phyloP scores from a whole-genome alignment of 2,113 vertebrate genomes.

The Gnathonemus longibarbis region DNA sequence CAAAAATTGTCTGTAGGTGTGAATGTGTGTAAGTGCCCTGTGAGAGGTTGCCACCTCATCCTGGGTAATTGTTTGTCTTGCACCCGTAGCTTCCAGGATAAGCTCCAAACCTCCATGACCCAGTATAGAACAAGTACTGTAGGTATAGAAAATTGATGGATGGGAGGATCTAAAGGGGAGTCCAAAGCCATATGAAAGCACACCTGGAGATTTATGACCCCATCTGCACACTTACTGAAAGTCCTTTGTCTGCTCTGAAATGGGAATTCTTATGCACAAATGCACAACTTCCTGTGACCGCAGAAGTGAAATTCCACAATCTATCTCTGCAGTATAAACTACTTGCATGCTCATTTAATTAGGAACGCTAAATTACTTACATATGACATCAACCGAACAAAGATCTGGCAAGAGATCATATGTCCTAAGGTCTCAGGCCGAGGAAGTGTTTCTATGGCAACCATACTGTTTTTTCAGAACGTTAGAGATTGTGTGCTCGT shows the following conservation, averaged over 20 bases:
- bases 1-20: background rate
- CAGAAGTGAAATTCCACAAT: background rate
- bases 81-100: background rate
- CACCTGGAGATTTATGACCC: constrained; percentile 2
- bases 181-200: background rate
- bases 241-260: background rate
- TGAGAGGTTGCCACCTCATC: background rate
- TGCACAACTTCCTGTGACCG: background rate
- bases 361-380: background rate
- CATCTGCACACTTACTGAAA: background rate
- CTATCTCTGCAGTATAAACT: background rate
- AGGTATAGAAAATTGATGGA: background rate
- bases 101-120: background rate
- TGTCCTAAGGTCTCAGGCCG: background rate
- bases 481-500: background rate
- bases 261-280: background rate
- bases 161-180: background rate
- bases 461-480: background rate
- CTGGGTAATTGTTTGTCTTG: background rate
- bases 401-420: constrained; percentile 6
- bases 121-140: background rate
- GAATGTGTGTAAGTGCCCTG: background rate
- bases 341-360: background rate
- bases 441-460: background rate
- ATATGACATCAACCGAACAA: background rate